Percentiles rank a stretch among this genome's conserved stretches.
These are phyloP conservation scores for Tetraneura akinire DNA, from an alignment of 1,140 invertebrate genomes.

Conservation along the genomic window DNA sequence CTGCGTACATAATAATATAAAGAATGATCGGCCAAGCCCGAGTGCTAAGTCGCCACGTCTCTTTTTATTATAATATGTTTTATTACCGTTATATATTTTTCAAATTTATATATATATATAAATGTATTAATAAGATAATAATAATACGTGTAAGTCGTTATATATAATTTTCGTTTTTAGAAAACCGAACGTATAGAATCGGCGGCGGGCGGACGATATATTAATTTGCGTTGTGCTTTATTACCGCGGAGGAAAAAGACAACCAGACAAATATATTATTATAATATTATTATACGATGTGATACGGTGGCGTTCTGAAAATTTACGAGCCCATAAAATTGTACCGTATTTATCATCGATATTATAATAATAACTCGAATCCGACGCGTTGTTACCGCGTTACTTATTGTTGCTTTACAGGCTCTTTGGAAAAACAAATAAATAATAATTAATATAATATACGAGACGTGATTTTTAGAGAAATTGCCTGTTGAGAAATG, in stretches of 20 bases:
- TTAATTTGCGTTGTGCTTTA: conserved; percentile 14
- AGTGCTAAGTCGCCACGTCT: neutral
- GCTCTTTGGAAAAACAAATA: neutral
- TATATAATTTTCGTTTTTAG: too few species aligned
- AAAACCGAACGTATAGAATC: too few species aligned
- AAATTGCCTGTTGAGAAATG: conserved; percentile 23
- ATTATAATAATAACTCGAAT: too few species aligned
- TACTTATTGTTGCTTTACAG: neutral
- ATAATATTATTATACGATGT: neutral
- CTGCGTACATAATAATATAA: neutral
- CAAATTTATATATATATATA: neutral
- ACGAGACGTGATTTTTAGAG: conserved; percentile 5
- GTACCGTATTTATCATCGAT: conserved; percentile 21
- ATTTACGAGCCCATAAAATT: conserved; percentile 38
- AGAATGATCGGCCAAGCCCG: neutral
- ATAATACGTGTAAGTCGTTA: too few species aligned
- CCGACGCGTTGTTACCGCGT: neutral
- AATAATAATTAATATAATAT: neutral
- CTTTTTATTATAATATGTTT: neutral
- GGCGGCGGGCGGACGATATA: neutral
- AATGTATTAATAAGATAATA: neutral
- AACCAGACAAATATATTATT: neutral
- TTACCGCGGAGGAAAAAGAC: neutral
- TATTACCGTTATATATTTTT: neutral
- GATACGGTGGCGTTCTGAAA: neutral